These are phyloP conservation scores for Mastacembelus armatus DNA, from an alignment of 2,797 vertebrate genomes.

Conservation along the genomic window DNA sequence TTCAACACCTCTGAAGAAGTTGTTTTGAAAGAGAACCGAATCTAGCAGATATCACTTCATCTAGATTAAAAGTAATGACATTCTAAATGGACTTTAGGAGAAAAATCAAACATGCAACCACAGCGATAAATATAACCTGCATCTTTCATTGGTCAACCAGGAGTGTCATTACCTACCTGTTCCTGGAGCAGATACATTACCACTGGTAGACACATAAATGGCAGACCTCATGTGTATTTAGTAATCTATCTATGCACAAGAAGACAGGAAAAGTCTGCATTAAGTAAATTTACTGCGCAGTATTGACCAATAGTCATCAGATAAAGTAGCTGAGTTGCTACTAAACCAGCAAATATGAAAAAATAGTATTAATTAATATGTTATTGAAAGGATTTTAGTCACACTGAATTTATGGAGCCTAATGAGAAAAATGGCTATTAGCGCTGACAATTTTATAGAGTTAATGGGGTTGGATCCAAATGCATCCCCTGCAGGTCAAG, in stretches of 20 bases:
- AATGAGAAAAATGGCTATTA: not conserved
- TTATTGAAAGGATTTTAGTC: not conserved
- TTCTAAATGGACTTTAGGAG: conserved; percentile 41
- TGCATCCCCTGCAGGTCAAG: too few relatives aligned
- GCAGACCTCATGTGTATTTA: conserved; percentile 14
- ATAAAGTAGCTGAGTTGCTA: not conserved
- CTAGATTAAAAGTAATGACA: conserved; percentile 54
- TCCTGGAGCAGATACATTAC: conserved; percentile 4
- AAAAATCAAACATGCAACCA: conserved; percentile 53
- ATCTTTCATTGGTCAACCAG: conserved; percentile 31
- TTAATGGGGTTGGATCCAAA: too few relatives aligned
- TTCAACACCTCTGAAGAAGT: conserved; percentile 48
- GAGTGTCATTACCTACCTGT: conserved; percentile 42
- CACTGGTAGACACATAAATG: conserved; percentile 21
- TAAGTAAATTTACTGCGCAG: conserved; percentile 11
- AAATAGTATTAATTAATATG: not conserved
- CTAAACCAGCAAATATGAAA: not conserved
- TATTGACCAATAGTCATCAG: not conserved
- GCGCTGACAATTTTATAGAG: too few relatives aligned
- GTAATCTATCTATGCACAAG: conserved; percentile 13
- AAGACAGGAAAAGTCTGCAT: not conserved
- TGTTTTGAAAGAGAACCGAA: conserved; percentile 38
- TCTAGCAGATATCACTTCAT: conserved; percentile 52
- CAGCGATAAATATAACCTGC: conserved; percentile 37
- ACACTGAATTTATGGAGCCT: not conserved